phyloP scores from a whole-genome alignment of 35 echinoderm and acorn worm species.

The Holothuria glaberrima region DNA sequence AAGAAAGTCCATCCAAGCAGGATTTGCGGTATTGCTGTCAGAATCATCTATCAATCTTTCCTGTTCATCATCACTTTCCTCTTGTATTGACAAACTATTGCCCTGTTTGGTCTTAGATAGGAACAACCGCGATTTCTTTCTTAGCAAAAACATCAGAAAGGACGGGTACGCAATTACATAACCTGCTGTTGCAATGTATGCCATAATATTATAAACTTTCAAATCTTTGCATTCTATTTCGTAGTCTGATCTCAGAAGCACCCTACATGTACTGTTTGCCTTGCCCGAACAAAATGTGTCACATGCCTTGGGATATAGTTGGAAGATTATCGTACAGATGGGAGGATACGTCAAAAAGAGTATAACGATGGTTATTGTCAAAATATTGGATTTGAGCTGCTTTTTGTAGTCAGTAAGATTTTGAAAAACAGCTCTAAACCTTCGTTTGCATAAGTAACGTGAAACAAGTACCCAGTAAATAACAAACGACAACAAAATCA shows the following conservation, averaged over 20 bases:
- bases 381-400: too few relatives aligned
- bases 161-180: not conserved
- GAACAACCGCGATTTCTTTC: not conserved
- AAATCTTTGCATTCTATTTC: not conserved
- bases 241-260: not conserved
- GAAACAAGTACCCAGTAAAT: too few relatives aligned
- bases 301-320: not conserved
- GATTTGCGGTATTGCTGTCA: too few relatives aligned
- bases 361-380: too few relatives aligned
- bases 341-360: conserved; percentile 26
- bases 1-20: conserved; percentile 22
- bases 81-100: not conserved
- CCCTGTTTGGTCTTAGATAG: not conserved
- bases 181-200: not conserved
- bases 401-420: too few relatives aligned
- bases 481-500: too few relatives aligned
- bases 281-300: not conserved
- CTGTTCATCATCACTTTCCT: too few relatives aligned
- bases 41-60: too few relatives aligned
- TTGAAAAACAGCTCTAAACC: too few relatives aligned
- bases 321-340: conserved; percentile 9
- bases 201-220: not conserved
- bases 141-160: not conserved
- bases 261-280: not conserved
- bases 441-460: too few relatives aligned